Conservation (phyloP, 2,888 invertebrate species). For the Automeris io region DNA sequence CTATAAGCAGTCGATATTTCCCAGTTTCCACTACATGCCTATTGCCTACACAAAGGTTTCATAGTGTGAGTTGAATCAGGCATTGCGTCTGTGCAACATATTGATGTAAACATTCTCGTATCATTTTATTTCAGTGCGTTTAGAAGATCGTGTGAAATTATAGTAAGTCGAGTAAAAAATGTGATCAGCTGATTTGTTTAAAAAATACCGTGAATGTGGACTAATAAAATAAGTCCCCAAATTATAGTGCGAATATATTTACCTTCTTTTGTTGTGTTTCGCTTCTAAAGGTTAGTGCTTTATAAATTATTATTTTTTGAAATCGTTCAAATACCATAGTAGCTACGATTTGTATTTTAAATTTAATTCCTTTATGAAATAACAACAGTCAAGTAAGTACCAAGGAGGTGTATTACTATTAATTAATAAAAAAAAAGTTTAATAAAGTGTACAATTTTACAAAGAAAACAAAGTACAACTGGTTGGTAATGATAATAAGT, state of each 20-base stretch:
- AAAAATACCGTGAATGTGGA: conserved; percentile 24
- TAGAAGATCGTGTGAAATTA: conserved; percentile 48
- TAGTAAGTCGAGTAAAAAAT: conserved; percentile 42
- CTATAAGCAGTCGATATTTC: conserved; percentile 44
- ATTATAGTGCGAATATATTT: conserved; percentile 21
- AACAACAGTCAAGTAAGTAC: no score
- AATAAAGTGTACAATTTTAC: no score
- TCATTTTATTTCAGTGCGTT: conserved; percentile 66
- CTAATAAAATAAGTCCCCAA: conserved; percentile 13
- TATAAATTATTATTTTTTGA: no score
- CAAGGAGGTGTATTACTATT: no score
- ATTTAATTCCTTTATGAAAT: no score
- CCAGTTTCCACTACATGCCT: conserved; percentile 4
- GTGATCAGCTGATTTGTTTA: conserved; percentile 55
- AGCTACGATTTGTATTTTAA: no score
- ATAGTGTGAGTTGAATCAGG: conserved; percentile 46
- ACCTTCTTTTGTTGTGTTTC: conserved; percentile 19
- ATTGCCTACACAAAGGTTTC: conserved; percentile 18
- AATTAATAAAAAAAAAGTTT: no score
- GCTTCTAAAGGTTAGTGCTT: conserved; percentile 10
- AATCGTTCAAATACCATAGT: no score
- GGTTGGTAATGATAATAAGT: no score
- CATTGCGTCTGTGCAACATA: conserved; percentile 52
- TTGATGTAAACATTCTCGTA: conserved; percentile 70
- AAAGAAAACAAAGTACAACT: no score